These are phyloP conservation scores for Cryptocephalus primarius DNA, from an alignment of 2,888 invertebrate species.

Conservation along the genomic window DNA sequence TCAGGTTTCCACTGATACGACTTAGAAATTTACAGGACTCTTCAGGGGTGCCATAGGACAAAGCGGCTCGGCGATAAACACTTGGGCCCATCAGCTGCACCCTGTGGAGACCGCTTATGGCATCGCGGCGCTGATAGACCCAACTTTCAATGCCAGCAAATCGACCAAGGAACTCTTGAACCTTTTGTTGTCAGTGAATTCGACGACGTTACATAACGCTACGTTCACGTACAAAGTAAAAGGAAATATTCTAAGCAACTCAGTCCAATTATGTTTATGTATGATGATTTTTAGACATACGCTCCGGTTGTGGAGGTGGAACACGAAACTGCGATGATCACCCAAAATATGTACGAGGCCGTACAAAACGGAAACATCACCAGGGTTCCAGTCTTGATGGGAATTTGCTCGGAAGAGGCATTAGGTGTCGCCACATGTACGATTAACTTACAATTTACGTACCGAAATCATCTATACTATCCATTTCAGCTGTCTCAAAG, in stretches of 20 bases:
- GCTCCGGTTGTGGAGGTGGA: constrained; percentile 17
- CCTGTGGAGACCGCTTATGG: constrained; percentile 19
- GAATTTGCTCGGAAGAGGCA: constrained; percentile 17
- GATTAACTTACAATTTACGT: too few species aligned
- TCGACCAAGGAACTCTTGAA: constrained; percentile 7
- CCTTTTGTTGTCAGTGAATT: constrained; percentile 7
- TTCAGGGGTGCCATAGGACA: constrained; percentile 17
- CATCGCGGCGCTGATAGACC: constrained; percentile 9
- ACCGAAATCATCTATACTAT: too few species aligned
- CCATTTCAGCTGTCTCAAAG: too few species aligned
- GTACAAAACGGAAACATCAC: constrained; percentile 12
- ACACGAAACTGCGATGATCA: constrained; percentile 16
- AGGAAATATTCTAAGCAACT: too few species aligned
- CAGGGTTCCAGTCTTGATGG: constrained; percentile 18
- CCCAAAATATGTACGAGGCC: constrained; percentile 14
- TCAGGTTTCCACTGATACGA: too few species aligned
- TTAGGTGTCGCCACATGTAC: not conserved
- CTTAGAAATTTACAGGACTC: constrained; percentile 8
- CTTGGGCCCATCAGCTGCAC: constrained; percentile 18
- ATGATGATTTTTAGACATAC: constrained; percentile 6
- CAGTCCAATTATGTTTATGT: not conserved
- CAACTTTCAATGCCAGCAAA: constrained; percentile 3
- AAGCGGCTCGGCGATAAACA: constrained; percentile 18
- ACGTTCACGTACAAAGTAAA: constrained; percentile 2
- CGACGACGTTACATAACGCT: constrained; percentile 6